Evolutionary conservation across 2,113 vertebrate species (phyloP), one percentile per base, ranked within the genome.

Genomic region (Eretmochelys imbricata): DNA sequence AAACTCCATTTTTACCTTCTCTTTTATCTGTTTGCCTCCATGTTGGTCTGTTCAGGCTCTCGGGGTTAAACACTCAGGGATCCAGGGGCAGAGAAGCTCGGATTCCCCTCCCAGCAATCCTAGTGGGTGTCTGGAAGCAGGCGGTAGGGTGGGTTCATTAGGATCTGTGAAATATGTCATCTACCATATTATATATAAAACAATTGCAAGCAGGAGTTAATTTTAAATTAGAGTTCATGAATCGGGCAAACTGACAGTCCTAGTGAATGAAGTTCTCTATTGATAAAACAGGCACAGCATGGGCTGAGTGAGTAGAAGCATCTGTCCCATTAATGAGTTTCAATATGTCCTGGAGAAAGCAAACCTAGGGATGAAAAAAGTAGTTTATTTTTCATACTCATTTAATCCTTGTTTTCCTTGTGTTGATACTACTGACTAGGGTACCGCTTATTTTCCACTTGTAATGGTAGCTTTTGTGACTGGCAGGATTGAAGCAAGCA

Each of bases 281-380:
- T 96, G 78, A 95, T 96, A 95, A 96, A 94, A 96, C 95, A 96
- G 97, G 96, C 62, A 89, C 93, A 87, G 4, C 55, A 27, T 27
- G 25, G 5, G 24, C 10, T 57, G 91, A 96, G 95, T 93, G 89
- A 85, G 88, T 91, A 88, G 91, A n/a, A 84, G 82, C 94, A 96
- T 96, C 90, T 94, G 14, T 91, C 6, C 84, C 94, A 93, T 93
- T 95, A 95, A 89, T 81, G 62, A 92, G 84, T 92, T 95, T 95
- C 94, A 78, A 92, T 93, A 96, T 96, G 80, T 65, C 84, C 84
- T 29, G 76, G 48, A 86, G 87, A 93, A 96, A 90, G 91, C 54
- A 90, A 49, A 81, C 75, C 35, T 69, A 87, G 11, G 17, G 13
- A 38, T 91, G 17, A 88, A 12, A 91, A 93, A 84, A 54, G 19